Conservation (phyloP, 2,888 invertebrate species). For the Gastracanthus pulcherrimus region DNA sequence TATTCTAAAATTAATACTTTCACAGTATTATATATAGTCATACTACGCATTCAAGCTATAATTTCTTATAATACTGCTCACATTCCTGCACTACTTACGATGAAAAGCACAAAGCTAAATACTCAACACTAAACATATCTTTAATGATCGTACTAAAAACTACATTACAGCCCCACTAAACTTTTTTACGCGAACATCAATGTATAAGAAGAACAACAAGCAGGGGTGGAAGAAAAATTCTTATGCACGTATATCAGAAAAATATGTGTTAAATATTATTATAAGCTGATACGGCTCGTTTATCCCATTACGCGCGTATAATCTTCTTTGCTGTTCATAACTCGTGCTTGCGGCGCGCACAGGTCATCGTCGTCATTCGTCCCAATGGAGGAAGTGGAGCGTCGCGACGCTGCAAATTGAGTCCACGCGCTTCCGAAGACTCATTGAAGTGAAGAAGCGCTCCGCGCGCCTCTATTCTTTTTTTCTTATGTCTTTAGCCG, state of each 20-base stretch:
- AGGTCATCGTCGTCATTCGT: constrained; percentile 21
- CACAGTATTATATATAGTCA: too few relatives aligned
- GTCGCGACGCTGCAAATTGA: constrained; percentile 45
- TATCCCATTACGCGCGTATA: constrained; percentile 26
- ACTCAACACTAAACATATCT: too few relatives aligned
- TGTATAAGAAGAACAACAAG: too few relatives aligned
- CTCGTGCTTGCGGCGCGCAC: not conserved
- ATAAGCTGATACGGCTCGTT: not conserved
- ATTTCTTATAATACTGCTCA: too few relatives aligned
- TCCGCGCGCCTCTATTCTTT: not conserved
- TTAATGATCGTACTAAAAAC: too few relatives aligned
- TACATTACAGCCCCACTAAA: too few relatives aligned
- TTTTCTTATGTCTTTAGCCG: not conserved
- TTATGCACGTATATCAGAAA: not conserved
- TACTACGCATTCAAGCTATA: too few relatives aligned
- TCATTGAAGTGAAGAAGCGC: not conserved
- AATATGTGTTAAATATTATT: constrained; percentile 25
- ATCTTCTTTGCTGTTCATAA: constrained; percentile 40
- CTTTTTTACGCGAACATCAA: too few relatives aligned
- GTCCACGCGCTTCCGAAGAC: constrained; percentile 32
- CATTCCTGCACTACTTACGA: too few relatives aligned
- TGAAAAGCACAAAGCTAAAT: too few relatives aligned
- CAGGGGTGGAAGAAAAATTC: not conserved
- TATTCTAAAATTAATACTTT: too few relatives aligned
- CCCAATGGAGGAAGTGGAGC: constrained; percentile 39